A percentile compares a stretch with the other conserved stretches of the same genome.
These are phyloP conservation scores for Zoanthus sociatus DNA, from an alignment of 92 coral and sea anemone species.

Conservation along the genomic window DNA sequence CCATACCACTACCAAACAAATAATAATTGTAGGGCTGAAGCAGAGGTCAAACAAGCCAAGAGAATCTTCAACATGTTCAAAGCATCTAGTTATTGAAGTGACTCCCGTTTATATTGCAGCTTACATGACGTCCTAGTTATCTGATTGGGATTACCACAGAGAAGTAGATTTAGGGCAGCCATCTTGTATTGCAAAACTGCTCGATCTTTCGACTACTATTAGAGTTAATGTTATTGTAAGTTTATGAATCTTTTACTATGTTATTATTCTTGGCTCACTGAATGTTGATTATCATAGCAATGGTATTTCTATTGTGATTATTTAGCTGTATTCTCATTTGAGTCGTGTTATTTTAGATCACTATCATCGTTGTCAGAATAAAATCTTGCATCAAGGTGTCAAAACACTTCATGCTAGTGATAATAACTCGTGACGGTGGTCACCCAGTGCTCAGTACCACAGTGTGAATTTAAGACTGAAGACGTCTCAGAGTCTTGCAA, in stretches of 20 bases:
- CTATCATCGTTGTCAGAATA: constrained; percentile 10
- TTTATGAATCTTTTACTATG: neutral
- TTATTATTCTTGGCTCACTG: neutral
- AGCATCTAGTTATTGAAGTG: too few species aligned
- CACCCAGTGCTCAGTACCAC: too few species aligned
- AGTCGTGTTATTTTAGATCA: neutral
- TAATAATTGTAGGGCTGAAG: too few species aligned
- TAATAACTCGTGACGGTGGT: too few species aligned
- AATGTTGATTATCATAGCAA: neutral
- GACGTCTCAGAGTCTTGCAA: constrained; percentile 11
- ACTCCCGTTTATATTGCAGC: neutral
- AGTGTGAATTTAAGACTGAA: too few species aligned
- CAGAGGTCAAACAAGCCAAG: too few species aligned
- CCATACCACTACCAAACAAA: too few species aligned
- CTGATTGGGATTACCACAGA: neutral
- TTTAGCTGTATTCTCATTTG: neutral
- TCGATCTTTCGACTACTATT: neutral
- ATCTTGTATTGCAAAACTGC: neutral
- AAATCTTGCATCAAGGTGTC: neutral
- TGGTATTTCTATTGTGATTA: neutral
- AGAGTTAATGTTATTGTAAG: neutral
- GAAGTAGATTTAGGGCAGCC: neutral
- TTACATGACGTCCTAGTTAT: neutral
- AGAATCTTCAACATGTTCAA: too few species aligned
- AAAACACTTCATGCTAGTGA: neutral